Evolutionary conservation across 1,140 invertebrate genomes (phyloP), one percentile per base, ranked within the genome.

Genomic region (Hydropsyche tenuis): DNA sequence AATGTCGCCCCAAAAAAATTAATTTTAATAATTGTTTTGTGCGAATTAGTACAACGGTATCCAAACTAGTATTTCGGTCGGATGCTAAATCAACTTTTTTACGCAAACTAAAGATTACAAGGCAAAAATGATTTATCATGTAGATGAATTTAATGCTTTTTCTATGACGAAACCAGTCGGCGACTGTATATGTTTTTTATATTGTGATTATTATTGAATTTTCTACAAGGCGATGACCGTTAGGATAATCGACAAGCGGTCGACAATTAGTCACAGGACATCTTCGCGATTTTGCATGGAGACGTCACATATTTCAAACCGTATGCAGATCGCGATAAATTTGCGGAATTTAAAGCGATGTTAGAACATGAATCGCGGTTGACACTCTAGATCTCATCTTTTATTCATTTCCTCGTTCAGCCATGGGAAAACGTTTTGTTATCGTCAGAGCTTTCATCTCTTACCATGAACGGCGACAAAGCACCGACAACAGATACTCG

Each of bases 321-420:
- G 20, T 18, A n/a, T n/a, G n/a, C n/a, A n/a, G n/a, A n/a, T n/a
- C n/a, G n/a, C 18, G 7, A 53, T 53, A 18, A 7, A 53, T 48
- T 14, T n/a, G 7, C 18, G 1, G n/a, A 20, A 53, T 18, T 53
- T 53, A 53, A 53, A 53, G 20, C 6, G n/a, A 53, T 7, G 6
- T 18, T 20, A 11, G 20, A 53, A 2, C 48, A 48, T n/a, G 16
- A 14, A n/a, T 14, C 46, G 14, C 48, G 16, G 16, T 53, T 18
- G 9, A 9, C 63, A 45, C 63, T 30, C 23, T 11, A 18, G 30
- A 65, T 65, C 63, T 65, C 63, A 65, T 65, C 30, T 65, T 65
- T 65, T 43, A 65, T 65, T 65, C 63, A 65, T 65, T 65, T 65
- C 63, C 63, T 65, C 43, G 43, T 65, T 65, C 30, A 18, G 11